Conservation (phyloP, 2,113 vertebrate species). For the Elephas maximus region DNA sequence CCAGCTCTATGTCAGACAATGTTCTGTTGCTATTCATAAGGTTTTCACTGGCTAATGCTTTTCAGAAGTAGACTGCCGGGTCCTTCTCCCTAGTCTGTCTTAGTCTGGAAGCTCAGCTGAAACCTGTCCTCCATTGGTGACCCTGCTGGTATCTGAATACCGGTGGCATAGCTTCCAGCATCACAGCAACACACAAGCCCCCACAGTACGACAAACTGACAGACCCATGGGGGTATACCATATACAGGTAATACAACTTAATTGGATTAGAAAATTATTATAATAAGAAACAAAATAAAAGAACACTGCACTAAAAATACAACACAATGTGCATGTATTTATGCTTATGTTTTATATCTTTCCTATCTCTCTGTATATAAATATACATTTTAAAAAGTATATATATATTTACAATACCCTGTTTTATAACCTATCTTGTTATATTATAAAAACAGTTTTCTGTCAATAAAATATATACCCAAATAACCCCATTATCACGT, state of each 20-base stretch:
- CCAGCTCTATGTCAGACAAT: too few relatives aligned
- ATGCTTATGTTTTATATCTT: neutral
- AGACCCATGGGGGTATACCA: neutral
- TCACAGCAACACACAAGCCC: too few relatives aligned
- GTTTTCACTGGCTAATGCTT: too few relatives aligned
- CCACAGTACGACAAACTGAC: too few relatives aligned
- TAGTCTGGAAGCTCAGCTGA: too few relatives aligned
- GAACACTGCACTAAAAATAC: neutral
- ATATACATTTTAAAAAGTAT: neutral
- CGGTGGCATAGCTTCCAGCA: too few relatives aligned
- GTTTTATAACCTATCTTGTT: slow-evolving; percentile 1
- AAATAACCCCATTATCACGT: neutral
- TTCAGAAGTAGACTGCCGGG: too few relatives aligned
- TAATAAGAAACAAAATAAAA: slow-evolving; percentile 3
- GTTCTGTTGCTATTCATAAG: too few relatives aligned
- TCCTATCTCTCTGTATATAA: neutral
- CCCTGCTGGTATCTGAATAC: too few relatives aligned
- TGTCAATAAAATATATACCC: neutral
- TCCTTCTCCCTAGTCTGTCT: too few relatives aligned
- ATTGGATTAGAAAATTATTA: neutral
- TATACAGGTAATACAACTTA: neutral
- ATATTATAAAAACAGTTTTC: neutral
- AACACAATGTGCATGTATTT: neutral
- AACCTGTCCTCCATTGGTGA: too few relatives aligned
- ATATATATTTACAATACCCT: neutral